Evolutionary conservation across 2,888 invertebrate genomes (phyloP).

Genomic region (Cheilosia impressa): DNA sequence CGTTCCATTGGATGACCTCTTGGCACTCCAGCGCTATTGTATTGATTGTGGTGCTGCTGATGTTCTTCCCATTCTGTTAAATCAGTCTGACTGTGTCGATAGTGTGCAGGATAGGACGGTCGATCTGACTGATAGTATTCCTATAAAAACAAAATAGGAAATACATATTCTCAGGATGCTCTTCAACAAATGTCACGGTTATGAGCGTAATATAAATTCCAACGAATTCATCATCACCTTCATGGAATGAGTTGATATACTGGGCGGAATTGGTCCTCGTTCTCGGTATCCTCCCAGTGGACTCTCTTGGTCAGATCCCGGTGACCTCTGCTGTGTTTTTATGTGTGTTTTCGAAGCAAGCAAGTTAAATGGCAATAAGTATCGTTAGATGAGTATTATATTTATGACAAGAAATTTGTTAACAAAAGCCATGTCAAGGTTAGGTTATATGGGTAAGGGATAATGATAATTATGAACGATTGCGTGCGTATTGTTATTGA

Average conservation of each 20-base stretch:
- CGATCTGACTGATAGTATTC: slow-evolving; percentile 86
- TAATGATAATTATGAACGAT: slow-evolving; percentile 14
- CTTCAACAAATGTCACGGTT: slow-evolving; percentile 20
- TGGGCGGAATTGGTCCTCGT: slow-evolving; percentile 86
- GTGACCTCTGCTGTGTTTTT: slow-evolving; percentile 81
- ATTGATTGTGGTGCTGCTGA: slow-evolving; percentile 82
- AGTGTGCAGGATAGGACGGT: slow-evolving; percentile 83
- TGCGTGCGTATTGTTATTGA: slow-evolving; percentile 62
- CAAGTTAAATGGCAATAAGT: slow-evolving; percentile 60
- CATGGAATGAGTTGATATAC: slow-evolving; percentile 89
- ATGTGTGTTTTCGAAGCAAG: slow-evolving; percentile 54
- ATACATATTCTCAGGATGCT: slow-evolving; percentile 52
- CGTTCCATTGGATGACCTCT: slow-evolving; percentile 79
- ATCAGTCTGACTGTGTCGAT: slow-evolving; percentile 84
- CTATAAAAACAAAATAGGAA: slow-evolving; percentile 79
- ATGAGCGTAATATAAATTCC: slow-evolving; percentile 31
- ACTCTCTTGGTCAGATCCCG: slow-evolving; percentile 84
- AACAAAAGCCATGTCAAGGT: slow-evolving; percentile 29
- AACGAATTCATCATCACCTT: slow-evolving; percentile 85
- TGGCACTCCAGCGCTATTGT: slow-evolving; percentile 77
- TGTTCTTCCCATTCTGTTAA: slow-evolving; percentile 84
- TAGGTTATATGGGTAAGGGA: slow-evolving; percentile 26
- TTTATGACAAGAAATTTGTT: slow-evolving; percentile 35
- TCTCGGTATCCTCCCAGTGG: slow-evolving; percentile 84
- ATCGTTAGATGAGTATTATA: slow-evolving; percentile 57